Conservation (phyloP, 2,888 invertebrate species). For the Leucophenga maculata region DNA sequence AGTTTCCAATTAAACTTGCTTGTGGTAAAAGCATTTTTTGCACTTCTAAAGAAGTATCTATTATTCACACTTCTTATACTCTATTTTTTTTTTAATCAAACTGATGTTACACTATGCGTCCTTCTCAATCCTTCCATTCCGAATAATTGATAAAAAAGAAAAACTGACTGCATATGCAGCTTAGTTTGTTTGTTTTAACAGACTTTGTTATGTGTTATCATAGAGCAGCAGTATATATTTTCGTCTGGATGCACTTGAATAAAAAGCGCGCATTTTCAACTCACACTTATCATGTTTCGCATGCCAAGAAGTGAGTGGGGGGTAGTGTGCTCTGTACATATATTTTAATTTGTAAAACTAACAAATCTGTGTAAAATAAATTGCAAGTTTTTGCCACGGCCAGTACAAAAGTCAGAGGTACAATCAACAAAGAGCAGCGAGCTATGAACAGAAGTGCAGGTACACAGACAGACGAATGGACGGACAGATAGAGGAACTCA, state of each 20-base stretch:
- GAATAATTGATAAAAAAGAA: neutral
- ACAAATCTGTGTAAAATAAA: slow-evolving; percentile 49
- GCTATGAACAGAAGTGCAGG: slow-evolving; percentile 60
- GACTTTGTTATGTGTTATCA: slow-evolving; percentile 15
- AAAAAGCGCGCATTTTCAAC: slow-evolving; percentile 16
- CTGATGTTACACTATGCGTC: neutral
- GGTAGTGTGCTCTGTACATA: slow-evolving; percentile 31
- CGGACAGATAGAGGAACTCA: slow-evolving; percentile 35
- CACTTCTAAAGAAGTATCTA: neutral
- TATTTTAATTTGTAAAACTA: slow-evolving; percentile 52
- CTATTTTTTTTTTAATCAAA: slow-evolving; percentile 17
- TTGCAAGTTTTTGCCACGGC: slow-evolving; percentile 36
- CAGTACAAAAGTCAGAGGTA: slow-evolving; percentile 37
- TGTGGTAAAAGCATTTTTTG: neutral
- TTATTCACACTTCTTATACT: too few species aligned
- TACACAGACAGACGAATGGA: slow-evolving; percentile 56
- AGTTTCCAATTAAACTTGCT: neutral
- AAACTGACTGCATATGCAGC: too few species aligned
- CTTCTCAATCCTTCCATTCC: neutral
- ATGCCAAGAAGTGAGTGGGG: slow-evolving; percentile 22
- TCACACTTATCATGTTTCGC: slow-evolving; percentile 21
- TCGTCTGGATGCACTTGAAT: slow-evolving; percentile 38
- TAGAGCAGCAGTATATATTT: neutral
- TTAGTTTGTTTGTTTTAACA: too few species aligned
- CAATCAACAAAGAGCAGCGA: slow-evolving; percentile 60